These are phyloP conservation scores for Acanthurus leucopareius DNA, from an alignment of 2,797 vertebrate genomes.

Conservation along the genomic window DNA sequence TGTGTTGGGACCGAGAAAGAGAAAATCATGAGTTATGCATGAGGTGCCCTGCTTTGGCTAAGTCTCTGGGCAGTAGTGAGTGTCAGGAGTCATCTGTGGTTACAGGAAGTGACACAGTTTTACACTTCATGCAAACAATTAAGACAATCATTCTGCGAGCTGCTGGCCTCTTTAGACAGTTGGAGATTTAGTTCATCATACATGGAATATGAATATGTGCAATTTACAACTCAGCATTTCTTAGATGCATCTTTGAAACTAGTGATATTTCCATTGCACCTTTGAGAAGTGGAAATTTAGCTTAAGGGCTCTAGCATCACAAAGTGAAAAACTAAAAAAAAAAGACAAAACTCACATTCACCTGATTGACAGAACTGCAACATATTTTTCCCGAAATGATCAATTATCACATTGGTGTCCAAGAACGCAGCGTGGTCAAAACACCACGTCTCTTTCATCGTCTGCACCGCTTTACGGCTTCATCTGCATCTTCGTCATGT, in stretches of 20 bases:
- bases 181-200: neutral
- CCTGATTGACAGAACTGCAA: neutral
- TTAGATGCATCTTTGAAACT: neutral
- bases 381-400: neutral
- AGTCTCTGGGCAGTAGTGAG: conserved; percentile 16
- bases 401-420: neutral
- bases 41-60: conserved; percentile 36
- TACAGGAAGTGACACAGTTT: conserved; percentile 24
- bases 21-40: conserved; percentile 40
- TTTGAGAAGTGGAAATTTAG: neutral
- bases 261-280: neutral
- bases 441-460: neutral
- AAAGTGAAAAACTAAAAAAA: too few species aligned
- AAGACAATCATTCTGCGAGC: conserved; percentile 3
- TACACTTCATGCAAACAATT: conserved; percentile 26
- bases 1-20: conserved; percentile 21
- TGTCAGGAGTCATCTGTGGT: conserved; percentile 8
- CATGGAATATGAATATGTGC: neutral
- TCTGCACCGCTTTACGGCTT: conserved; percentile 19
- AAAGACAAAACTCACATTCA: neutral
- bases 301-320: neutral
- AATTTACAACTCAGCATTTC: neutral
- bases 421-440: neutral
- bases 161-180: neutral
- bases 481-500: conserved; percentile 41